Percentiles rank a stretch among this genome's conserved stretches.
Evolutionary conservation across 2,888 invertebrate species (phyloP).

Genomic region (Atethmia centrago): DNA sequence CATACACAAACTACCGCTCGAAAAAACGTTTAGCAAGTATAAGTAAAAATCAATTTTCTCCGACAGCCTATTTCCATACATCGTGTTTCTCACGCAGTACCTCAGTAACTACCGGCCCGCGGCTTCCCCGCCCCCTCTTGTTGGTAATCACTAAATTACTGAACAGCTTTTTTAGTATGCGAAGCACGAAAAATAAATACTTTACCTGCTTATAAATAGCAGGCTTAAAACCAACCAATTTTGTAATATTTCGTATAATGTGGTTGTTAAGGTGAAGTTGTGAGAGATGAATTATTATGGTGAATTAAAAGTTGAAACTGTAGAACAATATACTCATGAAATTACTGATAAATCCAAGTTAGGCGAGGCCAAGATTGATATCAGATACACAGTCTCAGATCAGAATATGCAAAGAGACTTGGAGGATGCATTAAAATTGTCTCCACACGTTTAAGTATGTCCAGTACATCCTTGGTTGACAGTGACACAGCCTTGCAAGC

Average conservation of each 20-base stretch:
- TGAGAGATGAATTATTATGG: not conserved
- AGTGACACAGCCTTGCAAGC: not conserved
- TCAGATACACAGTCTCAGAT: not conserved
- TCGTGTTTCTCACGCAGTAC: conserved; percentile 59
- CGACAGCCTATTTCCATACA: conserved; percentile 49
- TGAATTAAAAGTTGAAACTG: not conserved
- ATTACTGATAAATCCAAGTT: not conserved
- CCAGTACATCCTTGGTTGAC: not conserved
- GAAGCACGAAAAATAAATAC: conserved; percentile 85
- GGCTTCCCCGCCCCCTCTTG: conserved; percentile 71
- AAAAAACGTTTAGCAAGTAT: conserved; percentile 22
- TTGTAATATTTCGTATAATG: conserved; percentile 73
- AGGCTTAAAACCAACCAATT: conserved; percentile 67
- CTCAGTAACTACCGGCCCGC: conserved; percentile 66
- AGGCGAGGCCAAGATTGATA: not conserved
- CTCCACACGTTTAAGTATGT: not conserved
- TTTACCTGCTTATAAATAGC: conserved; percentile 69
- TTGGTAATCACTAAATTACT: conserved; percentile 87
- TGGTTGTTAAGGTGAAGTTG: conserved; percentile 49
- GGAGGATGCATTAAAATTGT: not conserved
- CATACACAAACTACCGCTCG: conserved; percentile 16
- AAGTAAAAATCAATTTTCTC: conserved; percentile 61
- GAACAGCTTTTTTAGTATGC: conserved; percentile 75
- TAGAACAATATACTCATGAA: not conserved
- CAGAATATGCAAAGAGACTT: conserved; percentile 1